phyloP scores from a whole-genome alignment of 2,797 vertebrate genomes.

The Sandelia bainsii region DNA sequence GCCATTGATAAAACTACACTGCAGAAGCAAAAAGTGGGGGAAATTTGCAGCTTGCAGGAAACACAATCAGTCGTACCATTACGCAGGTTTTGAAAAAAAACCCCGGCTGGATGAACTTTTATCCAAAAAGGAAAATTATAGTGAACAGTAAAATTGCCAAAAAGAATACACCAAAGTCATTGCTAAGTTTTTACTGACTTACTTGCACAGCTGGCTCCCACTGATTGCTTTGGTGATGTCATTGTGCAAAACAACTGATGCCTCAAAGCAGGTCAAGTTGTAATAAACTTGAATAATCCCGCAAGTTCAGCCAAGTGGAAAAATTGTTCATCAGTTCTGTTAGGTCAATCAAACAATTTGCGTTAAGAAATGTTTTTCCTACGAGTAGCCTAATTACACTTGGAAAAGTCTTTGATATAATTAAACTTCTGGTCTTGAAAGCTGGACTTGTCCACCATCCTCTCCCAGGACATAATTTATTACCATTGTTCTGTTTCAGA shows the following conservation, averaged over 20 bases:
- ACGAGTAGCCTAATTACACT: constrained; percentile 11
- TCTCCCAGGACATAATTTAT: constrained; percentile 7
- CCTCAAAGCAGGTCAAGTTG: neutral
- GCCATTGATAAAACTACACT: too few species aligned
- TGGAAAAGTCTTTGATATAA: neutral
- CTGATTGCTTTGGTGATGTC: neutral
- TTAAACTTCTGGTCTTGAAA: constrained; percentile 3
- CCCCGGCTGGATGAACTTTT: too few species aligned
- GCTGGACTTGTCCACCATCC: neutral
- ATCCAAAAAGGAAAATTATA: too few species aligned
- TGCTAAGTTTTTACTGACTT: too few species aligned
- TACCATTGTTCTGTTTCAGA: neutral
- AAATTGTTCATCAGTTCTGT: neutral
- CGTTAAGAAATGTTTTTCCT: neutral
- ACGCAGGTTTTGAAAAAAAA: too few species aligned
- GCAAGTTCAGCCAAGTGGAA: neutral
- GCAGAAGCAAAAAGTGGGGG: too few species aligned
- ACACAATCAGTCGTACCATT: too few species aligned
- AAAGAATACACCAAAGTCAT: too few species aligned
- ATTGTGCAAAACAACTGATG: neutral
- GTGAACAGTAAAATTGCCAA: too few species aligned
- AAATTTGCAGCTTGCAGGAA: too few species aligned
- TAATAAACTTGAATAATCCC: neutral
- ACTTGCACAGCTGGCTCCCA: too few species aligned
- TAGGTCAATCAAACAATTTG: neutral